Conservation (phyloP, 2,888 invertebrate species). For the Dynastes tityus region DNA sequence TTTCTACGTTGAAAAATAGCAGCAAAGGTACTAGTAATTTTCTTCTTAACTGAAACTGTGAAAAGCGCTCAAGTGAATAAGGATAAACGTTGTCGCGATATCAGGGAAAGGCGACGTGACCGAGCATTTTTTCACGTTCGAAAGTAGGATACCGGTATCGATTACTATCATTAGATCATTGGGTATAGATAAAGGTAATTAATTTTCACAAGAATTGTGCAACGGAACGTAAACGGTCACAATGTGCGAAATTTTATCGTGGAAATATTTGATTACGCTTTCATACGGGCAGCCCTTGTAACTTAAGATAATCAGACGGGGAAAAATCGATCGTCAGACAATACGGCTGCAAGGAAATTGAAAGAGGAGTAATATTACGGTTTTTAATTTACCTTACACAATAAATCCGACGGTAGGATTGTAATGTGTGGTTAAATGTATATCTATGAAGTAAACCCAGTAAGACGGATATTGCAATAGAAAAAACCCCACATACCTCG, state of each 20-base stretch:
- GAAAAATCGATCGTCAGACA: neutral
- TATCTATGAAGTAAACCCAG: neutral
- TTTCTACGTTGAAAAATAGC: slow-evolving; percentile 20
- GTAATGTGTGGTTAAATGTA: too few species aligned
- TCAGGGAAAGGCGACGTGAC: slow-evolving; percentile 18
- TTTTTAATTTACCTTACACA: slow-evolving; percentile 5
- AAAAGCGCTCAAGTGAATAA: too few species aligned
- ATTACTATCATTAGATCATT: slow-evolving; percentile 38
- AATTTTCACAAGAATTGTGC: slow-evolving; percentile 36
- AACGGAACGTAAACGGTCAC: slow-evolving; percentile 14
- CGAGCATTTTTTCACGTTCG: slow-evolving; percentile 1
- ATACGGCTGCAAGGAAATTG: neutral
- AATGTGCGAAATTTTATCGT: slow-evolving; percentile 33
- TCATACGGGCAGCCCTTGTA: slow-evolving; percentile 13
- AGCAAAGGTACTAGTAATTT: neutral
- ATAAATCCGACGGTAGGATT: too few species aligned
- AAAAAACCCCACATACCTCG: neutral
- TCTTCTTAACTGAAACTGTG: neutral
- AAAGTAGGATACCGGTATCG: slow-evolving; percentile 12
- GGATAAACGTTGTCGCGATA: neutral
- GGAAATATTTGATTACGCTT: slow-evolving; percentile 22
- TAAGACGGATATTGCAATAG: slow-evolving; percentile 12
- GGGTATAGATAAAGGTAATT: slow-evolving; percentile 42
- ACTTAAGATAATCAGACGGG: neutral
- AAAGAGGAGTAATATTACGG: neutral